Evolutionary conservation across 1,140 invertebrate species (phyloP), one percentile per base, ranked within the genome.

Genomic region (Belonocnema kinseyi): DNA sequence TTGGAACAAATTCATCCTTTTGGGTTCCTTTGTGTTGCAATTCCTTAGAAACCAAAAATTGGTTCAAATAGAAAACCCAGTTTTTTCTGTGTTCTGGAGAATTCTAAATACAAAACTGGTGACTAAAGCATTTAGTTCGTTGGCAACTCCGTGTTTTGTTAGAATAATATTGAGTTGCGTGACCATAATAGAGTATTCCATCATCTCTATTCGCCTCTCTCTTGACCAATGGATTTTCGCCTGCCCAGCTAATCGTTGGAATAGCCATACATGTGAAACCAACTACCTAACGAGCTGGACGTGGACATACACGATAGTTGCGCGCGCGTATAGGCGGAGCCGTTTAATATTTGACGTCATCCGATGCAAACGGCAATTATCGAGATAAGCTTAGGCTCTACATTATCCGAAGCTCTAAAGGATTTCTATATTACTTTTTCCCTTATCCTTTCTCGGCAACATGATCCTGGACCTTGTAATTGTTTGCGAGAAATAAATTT

Each of bases 331-430:
- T 66, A 85, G 77, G 79, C 81, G 83, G 77, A 77, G 78, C 82
- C 80, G 81, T 86, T 85, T 85, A 85, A 85, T 87, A 85, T 86
- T 86, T 85, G 83, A 85, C 84, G 82, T 81, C 81, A 70, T 82
- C 76, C 80, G 82, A 86, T 88, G 80, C 84, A 87, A 87, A 87
- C 79, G 85, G 85, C 82, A 86, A 88, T 88, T 88, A 88, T 87
- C 80, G 80, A 85, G 86, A 88, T 88, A 86, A 87, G 80, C 82
- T 80, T 33, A 54, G 75, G 70, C 82, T 77, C 52, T 77, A 80
- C 83, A 83, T 85, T 82, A 77, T 80, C 73, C 70, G 77, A 80
- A 78, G 80, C 79, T 80, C 84, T 81, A 83, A 85, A 84, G 81
- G 71, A 75, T 66, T 78, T 80, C 71, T 72, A 83, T 72, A 83